Evolutionary conservation across 2,888 invertebrate genomes (phyloP), one percentile per base, ranked within the genome.

Genomic region (Eutolmus rufibarbis): DNA sequence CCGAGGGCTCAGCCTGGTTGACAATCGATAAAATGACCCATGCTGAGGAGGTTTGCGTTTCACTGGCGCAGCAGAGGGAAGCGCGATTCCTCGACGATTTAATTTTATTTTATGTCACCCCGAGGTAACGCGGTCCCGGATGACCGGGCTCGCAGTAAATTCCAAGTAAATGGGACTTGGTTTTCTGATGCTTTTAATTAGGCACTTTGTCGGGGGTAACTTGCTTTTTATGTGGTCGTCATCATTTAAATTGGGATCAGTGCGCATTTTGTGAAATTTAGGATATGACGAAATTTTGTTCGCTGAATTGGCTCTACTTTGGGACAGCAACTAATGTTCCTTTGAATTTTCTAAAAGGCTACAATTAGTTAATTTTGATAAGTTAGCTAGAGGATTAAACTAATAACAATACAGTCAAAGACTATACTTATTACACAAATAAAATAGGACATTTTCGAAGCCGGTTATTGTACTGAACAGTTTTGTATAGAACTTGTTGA

Each of bases 141-240:
- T 7, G 8, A n/a, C 51, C 2, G 19, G 19, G 5, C 19, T 51
- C 19, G 51, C 19, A 7, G n/a, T 51, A 51, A 51, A 51, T 51
- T 51, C 19, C n/a, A 28, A 66, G 28, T 66, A 43, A 78, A 78
- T 78, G 78, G 56, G 31, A n/a, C n/a, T 16, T 34, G 19, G 81
- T 81, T 81, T 81, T n/a, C 7, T 34, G 51, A 56, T 46, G 34
- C 51, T 56, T 81, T 81, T 81, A 81, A 81, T 81, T 56, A 81
- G 56, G 51, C 51, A 56, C 51, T 56, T 81, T 31, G 43, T 40
- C 19, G 40, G 43, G 40, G 31, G 81, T 51, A 31, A 51, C 23
- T 23, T 23, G 12, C 8, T 12, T 66, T 66, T 66, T 19, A 19
- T 66, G 66, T 12, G 66, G 28, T 28, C 66, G 14, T 66, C 66